These are phyloP conservation scores for Drosophila dunni DNA, from an alignment of 1,140 invertebrate genomes.

Conservation along the genomic window DNA sequence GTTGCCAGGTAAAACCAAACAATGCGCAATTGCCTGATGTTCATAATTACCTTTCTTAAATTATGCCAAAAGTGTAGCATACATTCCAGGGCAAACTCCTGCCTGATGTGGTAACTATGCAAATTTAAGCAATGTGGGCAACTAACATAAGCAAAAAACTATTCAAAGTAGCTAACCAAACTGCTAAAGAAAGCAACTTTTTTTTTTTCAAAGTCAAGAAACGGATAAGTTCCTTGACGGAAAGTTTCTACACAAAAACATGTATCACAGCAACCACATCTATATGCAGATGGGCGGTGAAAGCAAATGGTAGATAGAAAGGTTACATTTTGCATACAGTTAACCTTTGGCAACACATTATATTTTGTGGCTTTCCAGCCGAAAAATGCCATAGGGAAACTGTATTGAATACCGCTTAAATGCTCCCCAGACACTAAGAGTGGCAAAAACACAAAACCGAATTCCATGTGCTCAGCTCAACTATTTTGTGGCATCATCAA, in stretches of 20 bases:
- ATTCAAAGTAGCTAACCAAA: slow-evolving; percentile 12
- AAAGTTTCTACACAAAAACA: neutral
- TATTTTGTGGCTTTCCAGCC: neutral
- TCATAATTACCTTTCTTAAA: slow-evolving; percentile 29
- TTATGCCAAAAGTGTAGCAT: slow-evolving; percentile 33
- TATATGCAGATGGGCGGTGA: slow-evolving; percentile 30
- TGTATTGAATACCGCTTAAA: slow-evolving; percentile 13
- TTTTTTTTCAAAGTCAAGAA: neutral
- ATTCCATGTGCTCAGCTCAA: neutral
- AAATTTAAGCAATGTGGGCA: slow-evolving; percentile 13
- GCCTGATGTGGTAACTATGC: slow-evolving; percentile 10
- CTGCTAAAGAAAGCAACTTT: slow-evolving; percentile 6
- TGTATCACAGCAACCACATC: slow-evolving; percentile 1
- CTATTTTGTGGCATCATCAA: neutral
- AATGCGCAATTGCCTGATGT: slow-evolving; percentile 20
- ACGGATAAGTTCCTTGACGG: neutral
- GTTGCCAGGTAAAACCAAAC: slow-evolving; percentile 17
- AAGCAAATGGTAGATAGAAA: slow-evolving; percentile 22
- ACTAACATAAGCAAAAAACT: neutral
- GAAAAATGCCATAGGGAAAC: slow-evolving; percentile 19
- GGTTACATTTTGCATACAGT: slow-evolving; percentile 20
- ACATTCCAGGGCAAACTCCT: slow-evolving; percentile 18
- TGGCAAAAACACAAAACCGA: neutral
- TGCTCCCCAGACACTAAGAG: slow-evolving; percentile 6
- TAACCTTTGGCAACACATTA: slow-evolving; percentile 10